phyloP scores from a whole-genome alignment of 2,797 vertebrate species.

The Centropyge bicolor region DNA sequence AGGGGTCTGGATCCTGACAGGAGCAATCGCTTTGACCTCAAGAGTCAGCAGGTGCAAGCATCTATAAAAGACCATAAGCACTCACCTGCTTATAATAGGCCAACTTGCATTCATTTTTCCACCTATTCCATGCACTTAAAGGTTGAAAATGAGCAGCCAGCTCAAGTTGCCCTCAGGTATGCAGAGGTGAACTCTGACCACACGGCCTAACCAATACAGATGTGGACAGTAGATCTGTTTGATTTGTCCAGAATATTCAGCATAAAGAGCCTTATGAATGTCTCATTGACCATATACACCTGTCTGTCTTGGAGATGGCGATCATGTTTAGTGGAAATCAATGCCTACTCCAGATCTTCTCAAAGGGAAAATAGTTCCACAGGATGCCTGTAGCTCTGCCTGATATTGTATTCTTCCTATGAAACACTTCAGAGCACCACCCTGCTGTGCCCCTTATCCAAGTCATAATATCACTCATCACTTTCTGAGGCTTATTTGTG shows the following conservation, averaged over 20 bases:
- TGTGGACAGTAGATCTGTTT: not conserved
- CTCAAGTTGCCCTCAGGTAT: not conserved
- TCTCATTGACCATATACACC: not conserved
- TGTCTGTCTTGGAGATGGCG: not conserved
- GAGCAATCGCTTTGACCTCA: constrained; percentile 12
- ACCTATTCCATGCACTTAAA: not conserved
- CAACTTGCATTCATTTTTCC: not conserved
- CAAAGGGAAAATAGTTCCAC: too few species aligned
- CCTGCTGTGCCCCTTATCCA: too few species aligned
- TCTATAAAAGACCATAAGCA: not conserved
- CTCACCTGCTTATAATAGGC: not conserved
- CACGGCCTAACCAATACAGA: not conserved
- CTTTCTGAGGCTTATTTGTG: not conserved
- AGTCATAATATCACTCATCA: not conserved
- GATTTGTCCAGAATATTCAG: not conserved
- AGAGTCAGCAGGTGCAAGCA: constrained; percentile 7
- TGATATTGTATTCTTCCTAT: not conserved
- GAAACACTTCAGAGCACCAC: too few species aligned
- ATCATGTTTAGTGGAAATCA: not conserved
- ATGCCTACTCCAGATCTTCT: not conserved
- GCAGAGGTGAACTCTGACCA: not conserved
- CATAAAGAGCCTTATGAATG: not conserved
- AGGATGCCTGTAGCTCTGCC: not conserved
- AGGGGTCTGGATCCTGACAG: constrained; percentile 9
- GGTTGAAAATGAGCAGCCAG: not conserved